Evolutionary conservation across 2,113 vertebrate genomes (phyloP), one percentile per base, ranked within the genome.

Genomic region (Ptychochromis oligacanthus): DNA sequence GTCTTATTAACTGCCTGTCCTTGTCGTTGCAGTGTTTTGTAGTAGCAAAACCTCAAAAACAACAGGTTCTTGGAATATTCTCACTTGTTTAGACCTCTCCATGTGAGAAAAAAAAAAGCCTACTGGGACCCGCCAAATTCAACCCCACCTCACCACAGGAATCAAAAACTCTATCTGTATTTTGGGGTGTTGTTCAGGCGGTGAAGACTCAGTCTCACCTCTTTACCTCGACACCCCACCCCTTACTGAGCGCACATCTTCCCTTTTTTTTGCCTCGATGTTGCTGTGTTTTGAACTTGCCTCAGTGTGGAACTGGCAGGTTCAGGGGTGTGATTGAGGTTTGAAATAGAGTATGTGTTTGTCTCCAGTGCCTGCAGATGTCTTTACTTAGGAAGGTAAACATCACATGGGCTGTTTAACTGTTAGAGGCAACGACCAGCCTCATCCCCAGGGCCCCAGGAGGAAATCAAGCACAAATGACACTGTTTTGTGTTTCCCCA

Each of bases 1-100:
- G 95, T 95, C 91, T 91, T 28, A 88, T 91, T 94, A 96, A 96
- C 95, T 91, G 95, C 91, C 93, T 94, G 58, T 90, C 72, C 85
- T 95, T 95, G 94, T 95, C 87, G 94, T 83, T 87, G 67, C 40
- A 43, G 36, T 82, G 77, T 87, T 91, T 87, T 87, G 58, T 77
- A 79, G 91, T 85, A 64, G 90, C 76, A 85, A 92, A 94, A 95
- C 92, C 94, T 94, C 89, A 95, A 94, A 91, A 92, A 95, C 93
- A 95, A 94, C 91, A 91, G 82, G 83, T 95, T 94, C 87, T 90
- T 94, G 60, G 79, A 87, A 89, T 81, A 94, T 94, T 87, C 60
- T 88, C 38, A 86, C 85, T 92, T 77, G 83, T 88, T 87, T 57
- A 78, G 43, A 91, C 82, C 57, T 57, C 62, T 55, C 31, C 78